Percentiles rank a stretch among this genome's conserved stretches.
Conservation (phyloP, 2,888 invertebrate genomes). For the Heliconius cydno region DNA sequence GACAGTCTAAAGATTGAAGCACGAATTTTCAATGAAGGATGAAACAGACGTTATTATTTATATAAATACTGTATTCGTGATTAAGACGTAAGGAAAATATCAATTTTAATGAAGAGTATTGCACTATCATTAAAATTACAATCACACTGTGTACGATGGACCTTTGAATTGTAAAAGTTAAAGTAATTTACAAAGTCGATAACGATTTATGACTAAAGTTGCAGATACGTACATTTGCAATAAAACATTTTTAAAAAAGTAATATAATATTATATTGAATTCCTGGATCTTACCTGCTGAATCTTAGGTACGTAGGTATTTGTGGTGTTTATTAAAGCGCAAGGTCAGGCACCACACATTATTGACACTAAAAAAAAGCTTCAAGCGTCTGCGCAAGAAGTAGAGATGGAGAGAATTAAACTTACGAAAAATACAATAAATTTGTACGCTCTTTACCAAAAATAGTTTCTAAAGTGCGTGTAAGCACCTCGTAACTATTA, state of each 20-base stretch:
- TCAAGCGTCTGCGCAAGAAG: too few species aligned
- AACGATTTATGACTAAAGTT: not conserved
- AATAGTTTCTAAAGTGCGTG: not conserved
- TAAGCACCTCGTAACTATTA: not conserved
- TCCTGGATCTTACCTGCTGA: too few species aligned
- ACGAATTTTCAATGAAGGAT: conserved; percentile 46
- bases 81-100: conserved; percentile 38
- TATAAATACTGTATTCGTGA: conserved; percentile 43
- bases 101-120: conserved; percentile 22
- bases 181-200: not conserved
- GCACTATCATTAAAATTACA: conserved; percentile 11
- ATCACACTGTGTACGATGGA: not conserved
- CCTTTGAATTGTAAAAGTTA: not conserved
- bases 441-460: not conserved
- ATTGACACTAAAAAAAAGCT: not conserved
- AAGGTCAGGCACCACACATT: not conserved
- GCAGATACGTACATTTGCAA: not conserved
- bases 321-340: not conserved
- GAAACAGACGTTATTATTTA: conserved; percentile 41
- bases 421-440: not conserved
- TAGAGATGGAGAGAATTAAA: too few species aligned
- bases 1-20: conserved; percentile 41
- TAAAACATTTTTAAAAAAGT: not conserved
- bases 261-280: not conserved
- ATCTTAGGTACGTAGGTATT: not conserved